Percentiles rank a stretch among this genome's conserved stretches.
These are phyloP conservation scores for Sebastes flavidus DNA, from an alignment of 2,797 vertebrate genomes.

Conservation along the genomic window DNA sequence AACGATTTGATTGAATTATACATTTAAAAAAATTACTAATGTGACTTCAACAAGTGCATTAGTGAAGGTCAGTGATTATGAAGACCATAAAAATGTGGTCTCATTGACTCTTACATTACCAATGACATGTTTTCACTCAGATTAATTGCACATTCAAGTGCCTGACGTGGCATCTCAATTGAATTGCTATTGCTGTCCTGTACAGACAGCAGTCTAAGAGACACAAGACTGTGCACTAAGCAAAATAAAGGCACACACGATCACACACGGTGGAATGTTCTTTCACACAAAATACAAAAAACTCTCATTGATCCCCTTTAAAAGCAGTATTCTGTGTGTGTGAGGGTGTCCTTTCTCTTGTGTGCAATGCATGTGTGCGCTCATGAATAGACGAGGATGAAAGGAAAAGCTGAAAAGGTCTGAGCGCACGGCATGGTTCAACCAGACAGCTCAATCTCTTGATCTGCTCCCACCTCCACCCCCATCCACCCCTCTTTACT, in stretches of 20 bases:
- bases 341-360: conserved; percentile 60
- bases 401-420: conserved; percentile 76
- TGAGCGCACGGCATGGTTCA: conserved; percentile 61
- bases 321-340: conserved; percentile 54
- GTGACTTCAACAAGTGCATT: not conserved
- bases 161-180: not conserved
- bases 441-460: conserved; percentile 71
- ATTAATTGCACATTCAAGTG: conserved; percentile 31
- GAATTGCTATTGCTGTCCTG: conserved; percentile 11
- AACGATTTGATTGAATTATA: not conserved
- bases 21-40: not conserved
- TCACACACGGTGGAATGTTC: conserved; percentile 48
- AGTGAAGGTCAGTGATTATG: not conserved
- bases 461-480: conserved; percentile 55
- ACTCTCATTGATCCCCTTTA: conserved; percentile 64
- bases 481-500: conserved; percentile 23
- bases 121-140: conserved; percentile 16
- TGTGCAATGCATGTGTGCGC: conserved; percentile 45
- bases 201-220: conserved; percentile 13
- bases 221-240: conserved; percentile 11
- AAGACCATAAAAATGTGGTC: not conserved
- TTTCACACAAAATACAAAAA: conserved; percentile 56
- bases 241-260: conserved; percentile 29
- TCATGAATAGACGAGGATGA: conserved; percentile 74
- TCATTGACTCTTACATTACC: conserved; percentile 1